Conservation (phyloP, 2,888 invertebrate species). For the Eupelmus urozonus region DNA sequence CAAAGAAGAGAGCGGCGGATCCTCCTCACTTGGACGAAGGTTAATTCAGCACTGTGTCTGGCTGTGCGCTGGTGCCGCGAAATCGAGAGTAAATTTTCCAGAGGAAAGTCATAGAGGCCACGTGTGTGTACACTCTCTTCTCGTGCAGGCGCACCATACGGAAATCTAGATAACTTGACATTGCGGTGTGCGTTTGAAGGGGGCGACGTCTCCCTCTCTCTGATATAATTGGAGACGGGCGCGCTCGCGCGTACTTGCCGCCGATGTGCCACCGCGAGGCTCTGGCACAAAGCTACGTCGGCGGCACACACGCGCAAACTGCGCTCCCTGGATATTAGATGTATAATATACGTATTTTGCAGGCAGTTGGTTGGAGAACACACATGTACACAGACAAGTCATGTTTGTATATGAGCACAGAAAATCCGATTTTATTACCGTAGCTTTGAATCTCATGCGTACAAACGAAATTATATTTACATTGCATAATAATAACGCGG, state of each 20-base stretch:
- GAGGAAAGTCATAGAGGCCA: background rate
- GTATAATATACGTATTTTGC: background rate
- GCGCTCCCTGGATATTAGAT: background rate
- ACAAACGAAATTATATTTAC: conserved; percentile 59
- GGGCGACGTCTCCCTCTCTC: background rate
- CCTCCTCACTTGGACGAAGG: background rate
- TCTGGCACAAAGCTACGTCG: background rate
- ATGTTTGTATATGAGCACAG: conserved; percentile 48
- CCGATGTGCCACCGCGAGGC: too few species aligned
- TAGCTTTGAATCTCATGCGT: conserved; percentile 57
- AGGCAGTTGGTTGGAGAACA: background rate
- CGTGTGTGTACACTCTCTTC: background rate
- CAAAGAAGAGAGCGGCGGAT: too few species aligned
- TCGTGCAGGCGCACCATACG: too few species aligned
- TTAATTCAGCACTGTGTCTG: background rate
- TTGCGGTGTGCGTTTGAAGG: conserved; percentile 25
- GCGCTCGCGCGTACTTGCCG: background rate
- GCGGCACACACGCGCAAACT: too few species aligned
- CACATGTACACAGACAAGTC: background rate
- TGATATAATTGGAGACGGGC: background rate
- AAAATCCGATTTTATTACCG: conserved; percentile 56
- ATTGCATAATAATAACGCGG: conserved; percentile 52
- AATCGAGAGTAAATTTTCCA: conserved; percentile 1
- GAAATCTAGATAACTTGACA: conserved; percentile 10
- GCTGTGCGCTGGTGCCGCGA: too few species aligned